A percentile compares a stretch with the other conserved stretches of the same genome.
phyloP scores from a whole-genome alignment of 1,140 invertebrate genomes.

The Agraylea sexmaculata region DNA sequence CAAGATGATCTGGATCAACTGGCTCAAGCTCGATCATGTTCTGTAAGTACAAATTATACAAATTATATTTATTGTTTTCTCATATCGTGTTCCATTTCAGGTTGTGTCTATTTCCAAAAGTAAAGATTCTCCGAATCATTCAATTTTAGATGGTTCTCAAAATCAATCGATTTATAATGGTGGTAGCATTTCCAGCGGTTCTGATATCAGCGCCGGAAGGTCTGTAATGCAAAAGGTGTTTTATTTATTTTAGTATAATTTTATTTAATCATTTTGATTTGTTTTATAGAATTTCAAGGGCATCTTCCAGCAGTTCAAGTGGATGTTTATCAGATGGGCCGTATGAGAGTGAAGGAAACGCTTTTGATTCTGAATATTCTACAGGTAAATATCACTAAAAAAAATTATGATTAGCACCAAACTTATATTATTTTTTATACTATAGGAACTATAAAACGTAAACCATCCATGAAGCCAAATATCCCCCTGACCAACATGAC shows the following conservation, averaged over 20 bases:
- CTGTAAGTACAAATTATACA: conserved; percentile 43
- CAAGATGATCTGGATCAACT: conserved; percentile 74
- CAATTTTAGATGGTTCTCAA: conserved; percentile 22
- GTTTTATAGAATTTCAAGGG: conserved; percentile 44
- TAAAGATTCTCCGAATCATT: conserved; percentile 7
- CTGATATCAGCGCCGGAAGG: conserved; percentile 35
- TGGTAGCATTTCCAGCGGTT: conserved; percentile 39
- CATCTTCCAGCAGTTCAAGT: conserved; percentile 68
- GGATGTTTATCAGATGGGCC: conserved; percentile 67
- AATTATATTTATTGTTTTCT: background rate
- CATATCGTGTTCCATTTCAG: conserved; percentile 20
- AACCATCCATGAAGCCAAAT: conserved; percentile 80
- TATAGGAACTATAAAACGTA: conserved; percentile 71
- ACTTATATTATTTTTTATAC: no score
- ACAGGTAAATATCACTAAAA: conserved; percentile 44
- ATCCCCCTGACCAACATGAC: conserved; percentile 84
- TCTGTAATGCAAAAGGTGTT: conserved; percentile 26
- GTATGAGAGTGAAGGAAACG: conserved; percentile 56
- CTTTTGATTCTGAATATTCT: conserved; percentile 65
- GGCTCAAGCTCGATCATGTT: conserved; percentile 63
- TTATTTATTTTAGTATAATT: no score
- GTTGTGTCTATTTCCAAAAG: conserved; percentile 36
- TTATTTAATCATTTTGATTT: conserved; percentile 4
- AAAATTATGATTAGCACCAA: no score
- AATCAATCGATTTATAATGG: conserved; percentile 36